Percentiles rank a stretch among this genome's conserved stretches.
Conservation (phyloP, 2,888 invertebrate species). For the Hololepta plana region DNA sequence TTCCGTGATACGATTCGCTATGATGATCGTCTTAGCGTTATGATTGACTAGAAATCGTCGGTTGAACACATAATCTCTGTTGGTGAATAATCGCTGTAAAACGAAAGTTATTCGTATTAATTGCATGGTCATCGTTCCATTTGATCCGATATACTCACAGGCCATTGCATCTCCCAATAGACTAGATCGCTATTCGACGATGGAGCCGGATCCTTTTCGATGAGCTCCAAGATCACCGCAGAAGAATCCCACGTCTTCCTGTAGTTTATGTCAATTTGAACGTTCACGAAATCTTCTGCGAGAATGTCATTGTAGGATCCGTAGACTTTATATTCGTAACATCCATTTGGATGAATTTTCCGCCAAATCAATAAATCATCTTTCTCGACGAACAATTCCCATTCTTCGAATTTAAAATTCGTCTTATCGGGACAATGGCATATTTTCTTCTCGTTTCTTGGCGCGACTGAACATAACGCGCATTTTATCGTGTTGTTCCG, state of each 20-base stretch:
- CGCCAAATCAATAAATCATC: slow-evolving; percentile 70
- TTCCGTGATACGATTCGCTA: slow-evolving; percentile 48
- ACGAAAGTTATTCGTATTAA: slow-evolving; percentile 4
- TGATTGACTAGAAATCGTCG: slow-evolving; percentile 43
- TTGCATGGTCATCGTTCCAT: neutral
- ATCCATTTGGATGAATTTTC: slow-evolving; percentile 43
- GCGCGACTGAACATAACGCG: slow-evolving; percentile 5
- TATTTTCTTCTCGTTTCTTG: neutral
- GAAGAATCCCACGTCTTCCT: slow-evolving; percentile 65
- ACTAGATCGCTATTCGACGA: slow-evolving; percentile 49
- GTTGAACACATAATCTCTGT: slow-evolving; percentile 74
- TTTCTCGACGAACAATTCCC: slow-evolving; percentile 65
- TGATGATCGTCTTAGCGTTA: slow-evolving; percentile 37
- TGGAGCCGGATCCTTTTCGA: slow-evolving; percentile 43
- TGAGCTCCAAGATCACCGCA: slow-evolving; percentile 49
- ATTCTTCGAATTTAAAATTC: slow-evolving; percentile 29
- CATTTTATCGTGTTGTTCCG: slow-evolving; percentile 35
- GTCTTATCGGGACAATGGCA: slow-evolving; percentile 1
- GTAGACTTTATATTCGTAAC: slow-evolving; percentile 75
- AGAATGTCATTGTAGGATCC: slow-evolving; percentile 62
- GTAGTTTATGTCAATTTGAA: slow-evolving; percentile 66
- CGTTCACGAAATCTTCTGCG: slow-evolving; percentile 62
- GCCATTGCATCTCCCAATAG: slow-evolving; percentile 84
- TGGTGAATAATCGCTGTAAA: slow-evolving; percentile 55
- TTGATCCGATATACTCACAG: slow-evolving; percentile 33